Evolutionary conservation across 2,113 vertebrate species (phyloP).

Genomic region (Phylloscopus whistleri): DNA sequence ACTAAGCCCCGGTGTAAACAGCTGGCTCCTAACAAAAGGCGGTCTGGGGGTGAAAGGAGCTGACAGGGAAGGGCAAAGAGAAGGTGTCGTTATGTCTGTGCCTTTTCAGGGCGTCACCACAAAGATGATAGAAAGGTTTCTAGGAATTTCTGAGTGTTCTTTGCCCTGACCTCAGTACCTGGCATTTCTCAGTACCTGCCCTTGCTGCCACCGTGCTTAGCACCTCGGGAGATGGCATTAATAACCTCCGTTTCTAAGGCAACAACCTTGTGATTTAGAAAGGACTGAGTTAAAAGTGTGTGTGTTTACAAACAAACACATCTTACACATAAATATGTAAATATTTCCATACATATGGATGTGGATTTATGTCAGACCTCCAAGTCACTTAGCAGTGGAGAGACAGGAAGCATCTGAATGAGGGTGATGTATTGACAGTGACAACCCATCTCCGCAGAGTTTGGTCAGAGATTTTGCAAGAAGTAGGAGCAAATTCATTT

Average conservation of each 20-base stretch:
- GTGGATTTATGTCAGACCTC: not conserved
- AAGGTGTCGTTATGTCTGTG: not conserved
- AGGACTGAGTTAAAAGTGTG: not conserved
- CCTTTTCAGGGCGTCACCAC: not conserved
- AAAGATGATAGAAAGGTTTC: not conserved
- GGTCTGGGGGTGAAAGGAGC: not conserved
- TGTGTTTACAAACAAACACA: slow-evolving; percentile 21
- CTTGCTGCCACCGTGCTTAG: not conserved
- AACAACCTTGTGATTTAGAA: slow-evolving; percentile 22
- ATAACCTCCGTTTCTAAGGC: slow-evolving; percentile 23
- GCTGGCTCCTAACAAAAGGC: not conserved
- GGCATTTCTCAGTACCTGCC: not conserved
- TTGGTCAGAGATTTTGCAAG: not conserved
- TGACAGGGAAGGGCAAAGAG: not conserved
- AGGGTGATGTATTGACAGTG: not conserved
- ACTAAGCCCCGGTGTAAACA: not conserved
- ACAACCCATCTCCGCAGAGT: not conserved
- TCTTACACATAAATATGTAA: not conserved
- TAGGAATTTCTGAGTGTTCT: not conserved
- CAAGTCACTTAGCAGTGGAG: not conserved
- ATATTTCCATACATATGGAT: not conserved
- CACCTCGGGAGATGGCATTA: not conserved
- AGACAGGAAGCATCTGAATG: not conserved
- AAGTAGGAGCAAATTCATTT: not conserved
- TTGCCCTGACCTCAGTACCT: not conserved